Evolutionary conservation across 2,113 vertebrate genomes (phyloP).

Genomic region (Eulacestoma nigropectus): DNA sequence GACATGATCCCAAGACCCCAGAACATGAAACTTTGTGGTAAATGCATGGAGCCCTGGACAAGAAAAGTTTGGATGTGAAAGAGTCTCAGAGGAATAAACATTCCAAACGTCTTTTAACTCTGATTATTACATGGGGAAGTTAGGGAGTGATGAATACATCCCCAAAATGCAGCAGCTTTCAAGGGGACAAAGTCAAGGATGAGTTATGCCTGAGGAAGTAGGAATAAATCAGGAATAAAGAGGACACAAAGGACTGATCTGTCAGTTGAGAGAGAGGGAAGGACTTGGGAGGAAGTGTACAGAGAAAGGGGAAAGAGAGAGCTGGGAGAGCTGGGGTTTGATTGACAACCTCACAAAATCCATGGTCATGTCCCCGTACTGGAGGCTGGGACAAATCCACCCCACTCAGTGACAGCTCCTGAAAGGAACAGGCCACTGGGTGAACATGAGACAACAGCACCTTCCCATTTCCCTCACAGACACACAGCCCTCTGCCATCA

Average conservation of each 20-base stretch:
- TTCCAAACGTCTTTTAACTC: background rate
- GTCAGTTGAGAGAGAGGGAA: background rate
- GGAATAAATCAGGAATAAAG: background rate
- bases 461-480: background rate
- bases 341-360: background rate
- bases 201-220: background rate
- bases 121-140: background rate
- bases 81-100: background rate
- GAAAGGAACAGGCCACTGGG: background rate
- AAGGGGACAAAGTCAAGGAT: background rate
- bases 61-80: background rate
- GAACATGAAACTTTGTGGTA: background rate
- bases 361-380: background rate
- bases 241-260: background rate
- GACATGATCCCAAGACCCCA: fast-evolving
- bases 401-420: background rate
- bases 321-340: background rate
- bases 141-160: background rate
- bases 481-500: background rate
- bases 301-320: background rate
- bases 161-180: background rate
- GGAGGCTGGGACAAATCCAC: background rate
- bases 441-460: background rate
- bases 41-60: background rate
- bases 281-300: background rate